These are phyloP conservation scores for Engystomops pustulosus DNA, from an alignment of 2,113 vertebrate genomes.

Conservation along the genomic window DNA sequence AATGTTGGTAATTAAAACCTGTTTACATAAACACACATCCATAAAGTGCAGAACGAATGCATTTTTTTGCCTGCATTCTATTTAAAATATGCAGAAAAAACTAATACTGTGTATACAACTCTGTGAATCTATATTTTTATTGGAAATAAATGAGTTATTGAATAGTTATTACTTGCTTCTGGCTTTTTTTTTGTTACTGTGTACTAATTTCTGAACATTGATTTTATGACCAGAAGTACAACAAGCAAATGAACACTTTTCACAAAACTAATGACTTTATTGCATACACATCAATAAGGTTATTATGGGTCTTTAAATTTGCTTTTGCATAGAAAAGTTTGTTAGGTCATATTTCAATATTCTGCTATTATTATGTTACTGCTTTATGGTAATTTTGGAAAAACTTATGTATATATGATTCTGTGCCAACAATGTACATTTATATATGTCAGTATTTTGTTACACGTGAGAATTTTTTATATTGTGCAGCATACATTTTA, in stretches of 20 bases:
- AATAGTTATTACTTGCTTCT: constrained; percentile 29
- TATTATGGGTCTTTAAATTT: background rate
- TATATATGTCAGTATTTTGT: too few relatives aligned
- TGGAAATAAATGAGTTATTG: constrained; percentile 6
- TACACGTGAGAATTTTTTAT: too few relatives aligned
- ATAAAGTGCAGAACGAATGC: too few relatives aligned
- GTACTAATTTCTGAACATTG: constrained; percentile 16
- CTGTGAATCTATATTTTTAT: background rate
- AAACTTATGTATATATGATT: background rate
- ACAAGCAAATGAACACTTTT: constrained; percentile 24
- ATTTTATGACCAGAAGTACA: constrained; percentile 5
- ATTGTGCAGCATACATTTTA: too few relatives aligned
- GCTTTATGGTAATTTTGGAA: too few relatives aligned
- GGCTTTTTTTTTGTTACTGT: constrained; percentile 33
- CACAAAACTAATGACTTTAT: constrained; percentile 10
- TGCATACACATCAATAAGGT: constrained; percentile 17
- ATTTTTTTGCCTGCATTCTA: too few relatives aligned
- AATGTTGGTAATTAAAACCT: too few relatives aligned
- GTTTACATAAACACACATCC: too few relatives aligned
- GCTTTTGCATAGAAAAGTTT: background rate
- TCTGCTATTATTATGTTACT: too few relatives aligned
- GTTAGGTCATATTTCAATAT: background rate
- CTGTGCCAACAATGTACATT: background rate
- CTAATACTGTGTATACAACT: too few relatives aligned
- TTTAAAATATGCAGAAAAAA: too few relatives aligned